Conservation (phyloP, 2,888 invertebrate genomes). For the Tenthredo scrophulariae region DNA sequence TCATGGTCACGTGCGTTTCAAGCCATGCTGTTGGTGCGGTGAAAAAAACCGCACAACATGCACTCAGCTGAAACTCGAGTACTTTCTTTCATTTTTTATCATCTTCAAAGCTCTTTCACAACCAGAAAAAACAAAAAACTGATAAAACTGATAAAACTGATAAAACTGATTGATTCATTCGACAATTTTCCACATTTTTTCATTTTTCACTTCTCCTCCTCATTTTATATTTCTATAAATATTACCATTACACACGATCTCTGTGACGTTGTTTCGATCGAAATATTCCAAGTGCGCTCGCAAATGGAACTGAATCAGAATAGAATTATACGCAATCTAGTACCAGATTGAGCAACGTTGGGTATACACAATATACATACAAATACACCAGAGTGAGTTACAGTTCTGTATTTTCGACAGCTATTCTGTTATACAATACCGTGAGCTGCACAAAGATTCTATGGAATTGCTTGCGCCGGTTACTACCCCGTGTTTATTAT, state of each 20-base stretch:
- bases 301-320: background rate
- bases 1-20: conserved; percentile 40
- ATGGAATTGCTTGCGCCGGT: background rate
- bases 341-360: background rate
- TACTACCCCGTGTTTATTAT: conserved; percentile 2
- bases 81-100: background rate
- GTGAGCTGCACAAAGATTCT: background rate
- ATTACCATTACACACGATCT: background rate
- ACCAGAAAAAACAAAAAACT: background rate
- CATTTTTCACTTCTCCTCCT: background rate
- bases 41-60: background rate
- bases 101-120: background rate
- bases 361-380: background rate
- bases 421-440: background rate
- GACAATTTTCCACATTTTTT: background rate
- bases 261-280: background rate
- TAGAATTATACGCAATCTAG: background rate
- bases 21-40: background rate
- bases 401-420: background rate
- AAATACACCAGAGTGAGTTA: background rate
- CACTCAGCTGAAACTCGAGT: background rate
- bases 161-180: background rate
- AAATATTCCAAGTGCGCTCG: background rate
- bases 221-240: background rate
- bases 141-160: background rate